These are phyloP conservation scores for Acanthosepion esculentum DNA, from an alignment of 2,888 invertebrate species.

Conservation along the genomic window DNA sequence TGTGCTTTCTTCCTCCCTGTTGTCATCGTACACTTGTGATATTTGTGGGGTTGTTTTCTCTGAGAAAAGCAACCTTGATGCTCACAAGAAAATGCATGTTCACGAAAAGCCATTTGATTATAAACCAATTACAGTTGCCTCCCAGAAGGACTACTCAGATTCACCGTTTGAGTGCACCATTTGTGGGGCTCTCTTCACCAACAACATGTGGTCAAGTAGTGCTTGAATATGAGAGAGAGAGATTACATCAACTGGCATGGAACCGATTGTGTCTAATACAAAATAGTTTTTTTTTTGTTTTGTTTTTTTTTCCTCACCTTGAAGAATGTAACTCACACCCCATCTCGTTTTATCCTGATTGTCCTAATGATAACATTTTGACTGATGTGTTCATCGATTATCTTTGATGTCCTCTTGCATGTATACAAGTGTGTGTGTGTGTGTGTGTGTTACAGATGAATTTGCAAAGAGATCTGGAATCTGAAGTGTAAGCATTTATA, in stretches of 20 bases:
- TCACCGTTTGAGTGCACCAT: constrained; percentile 40
- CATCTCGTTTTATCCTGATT: too few relatives aligned
- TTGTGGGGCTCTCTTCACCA: constrained; percentile 43
- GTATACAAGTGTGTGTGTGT: too few relatives aligned
- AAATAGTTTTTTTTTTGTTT: too few relatives aligned
- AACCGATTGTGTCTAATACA: not conserved
- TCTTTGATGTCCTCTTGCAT: not conserved
- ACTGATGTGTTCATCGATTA: not conserved
- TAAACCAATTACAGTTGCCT: not conserved
- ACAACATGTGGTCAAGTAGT: constrained; percentile 45
- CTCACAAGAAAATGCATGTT: constrained; percentile 35
- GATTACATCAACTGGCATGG: not conserved
- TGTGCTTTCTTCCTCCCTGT: not conserved
- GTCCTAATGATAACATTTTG: not conserved
- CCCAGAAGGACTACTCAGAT: constrained; percentile 37
- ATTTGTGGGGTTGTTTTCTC: constrained; percentile 41
- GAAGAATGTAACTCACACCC: not conserved
- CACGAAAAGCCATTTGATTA: constrained; percentile 40
- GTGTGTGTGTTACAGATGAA: too few relatives aligned
- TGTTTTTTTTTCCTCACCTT: not conserved
- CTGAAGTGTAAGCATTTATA: not conserved
- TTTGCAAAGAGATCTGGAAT: not conserved
- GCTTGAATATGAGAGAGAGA: not conserved
- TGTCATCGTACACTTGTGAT: constrained; percentile 44
- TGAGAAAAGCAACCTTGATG: constrained; percentile 38